Conservation (phyloP, 2,888 invertebrate species). For the Limnephilus auricula region DNA sequence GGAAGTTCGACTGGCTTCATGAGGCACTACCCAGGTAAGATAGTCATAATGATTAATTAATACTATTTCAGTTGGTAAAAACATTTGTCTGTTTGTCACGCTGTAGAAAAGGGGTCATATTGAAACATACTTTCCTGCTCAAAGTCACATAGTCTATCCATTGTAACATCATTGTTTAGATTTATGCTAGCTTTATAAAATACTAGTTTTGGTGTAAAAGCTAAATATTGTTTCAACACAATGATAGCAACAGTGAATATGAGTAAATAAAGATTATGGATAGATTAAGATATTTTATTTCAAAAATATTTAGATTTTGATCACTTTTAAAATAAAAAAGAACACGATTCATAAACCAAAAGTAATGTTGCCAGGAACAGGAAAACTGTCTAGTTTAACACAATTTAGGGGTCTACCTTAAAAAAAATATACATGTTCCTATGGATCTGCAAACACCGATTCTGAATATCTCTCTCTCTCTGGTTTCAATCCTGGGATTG, state of each 20-base stretch:
- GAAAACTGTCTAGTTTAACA: neutral
- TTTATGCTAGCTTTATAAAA: neutral
- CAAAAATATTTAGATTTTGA: too few species aligned
- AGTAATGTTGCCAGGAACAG: neutral
- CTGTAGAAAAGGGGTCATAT: too few species aligned
- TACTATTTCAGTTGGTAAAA: too few species aligned
- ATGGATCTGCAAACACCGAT: too few species aligned
- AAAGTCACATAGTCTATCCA: neutral
- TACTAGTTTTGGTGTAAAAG: neutral
- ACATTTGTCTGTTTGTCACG: too few species aligned
- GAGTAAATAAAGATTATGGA: too few species aligned
- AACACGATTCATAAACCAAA: neutral
- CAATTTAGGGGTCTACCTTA: neutral
- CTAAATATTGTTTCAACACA: neutral
- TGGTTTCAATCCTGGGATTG: too few species aligned
- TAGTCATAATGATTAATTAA: neutral
- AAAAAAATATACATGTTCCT: neutral
- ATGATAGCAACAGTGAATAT: neutral
- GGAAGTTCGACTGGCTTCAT: constrained; percentile 98
- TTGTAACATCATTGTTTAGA: neutral
- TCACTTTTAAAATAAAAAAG: neutral
- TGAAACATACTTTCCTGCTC: too few species aligned
- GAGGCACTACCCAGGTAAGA: constrained; percentile 94
- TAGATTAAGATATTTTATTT: too few species aligned
- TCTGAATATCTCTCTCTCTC: too few species aligned